These are phyloP conservation scores for Euphonia xanthogaster DNA, from an alignment of 2,797 vertebrate genomes.

Conservation along the genomic window DNA sequence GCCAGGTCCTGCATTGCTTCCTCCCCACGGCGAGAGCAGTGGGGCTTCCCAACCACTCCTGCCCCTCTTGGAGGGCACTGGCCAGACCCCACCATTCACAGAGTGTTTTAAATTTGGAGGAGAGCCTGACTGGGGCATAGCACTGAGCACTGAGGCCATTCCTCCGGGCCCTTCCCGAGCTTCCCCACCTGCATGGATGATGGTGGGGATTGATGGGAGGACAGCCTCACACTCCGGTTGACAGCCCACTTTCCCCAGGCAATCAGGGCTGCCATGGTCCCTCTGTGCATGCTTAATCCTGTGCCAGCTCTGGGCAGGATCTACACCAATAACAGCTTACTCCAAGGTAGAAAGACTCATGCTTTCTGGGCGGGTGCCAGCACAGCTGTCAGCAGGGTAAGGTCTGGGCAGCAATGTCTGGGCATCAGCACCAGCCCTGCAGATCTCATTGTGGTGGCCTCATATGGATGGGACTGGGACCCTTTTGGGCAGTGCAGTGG, in stretches of 20 bases:
- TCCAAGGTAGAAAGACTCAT: not conserved
- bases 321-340: not conserved
- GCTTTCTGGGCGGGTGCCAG: not conserved
- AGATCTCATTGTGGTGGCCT: not conserved
- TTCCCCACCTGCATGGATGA: not conserved
- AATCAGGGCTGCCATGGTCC: accelerated
- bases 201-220: not conserved
- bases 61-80: not conserved
- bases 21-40: accelerated
- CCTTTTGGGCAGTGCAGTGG: not conserved
- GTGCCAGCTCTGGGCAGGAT: not conserved
- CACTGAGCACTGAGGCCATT: not conserved
- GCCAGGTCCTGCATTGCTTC: not conserved
- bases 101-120: not conserved
- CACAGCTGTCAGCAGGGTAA: not conserved
- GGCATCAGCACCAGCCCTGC: not conserved
- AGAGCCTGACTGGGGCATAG: not conserved
- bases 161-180: not conserved
- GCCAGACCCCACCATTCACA: not conserved
- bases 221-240: not conserved
- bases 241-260: not conserved
- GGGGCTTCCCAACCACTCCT: not conserved
- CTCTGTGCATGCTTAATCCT: not conserved
- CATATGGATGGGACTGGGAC: too few relatives aligned
- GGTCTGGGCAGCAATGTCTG: not conserved